phyloP scores from a whole-genome alignment of 2,888 invertebrate species.

The Sarcophaga carnaria region DNA sequence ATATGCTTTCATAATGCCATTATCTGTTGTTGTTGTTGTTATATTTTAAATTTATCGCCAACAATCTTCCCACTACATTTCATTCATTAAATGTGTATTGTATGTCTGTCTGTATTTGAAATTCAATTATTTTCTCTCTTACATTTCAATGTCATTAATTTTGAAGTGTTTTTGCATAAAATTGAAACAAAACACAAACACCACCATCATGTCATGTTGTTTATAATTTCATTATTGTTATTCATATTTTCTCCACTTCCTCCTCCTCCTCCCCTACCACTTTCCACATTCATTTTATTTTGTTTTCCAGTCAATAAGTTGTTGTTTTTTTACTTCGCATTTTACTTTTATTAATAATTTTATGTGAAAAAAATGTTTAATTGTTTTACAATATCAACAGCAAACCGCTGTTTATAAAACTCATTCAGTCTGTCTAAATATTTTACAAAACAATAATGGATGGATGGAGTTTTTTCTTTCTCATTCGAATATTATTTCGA shows the following conservation, averaged over 20 bases:
- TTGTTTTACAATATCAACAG: not conserved
- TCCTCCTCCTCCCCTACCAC: not conserved
- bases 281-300: slow-evolving; percentile 3
- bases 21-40: no score
- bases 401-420: not conserved
- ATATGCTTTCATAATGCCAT: no score
- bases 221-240: slow-evolving; percentile 40
- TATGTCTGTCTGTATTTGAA: no score
- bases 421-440: not conserved
- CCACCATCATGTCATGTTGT: not conserved
- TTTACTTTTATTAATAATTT: not conserved
- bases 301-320: slow-evolving; percentile 46
- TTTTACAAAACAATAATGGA: not conserved
- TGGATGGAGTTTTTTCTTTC: not conserved
- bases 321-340: slow-evolving; percentile 23
- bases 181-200: not conserved
- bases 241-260: slow-evolving; percentile 16
- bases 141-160: slow-evolving; percentile 45
- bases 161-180: slow-evolving; percentile 21
- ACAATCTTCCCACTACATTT: not conserved
- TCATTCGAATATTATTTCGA: not conserved
- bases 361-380: slow-evolving; percentile 3
- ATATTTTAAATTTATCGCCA: not conserved
- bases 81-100: not conserved
- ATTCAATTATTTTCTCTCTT: slow-evolving; percentile 17